Conservation (phyloP, 1,140 invertebrate species). For the Drosophila rufa region DNA sequence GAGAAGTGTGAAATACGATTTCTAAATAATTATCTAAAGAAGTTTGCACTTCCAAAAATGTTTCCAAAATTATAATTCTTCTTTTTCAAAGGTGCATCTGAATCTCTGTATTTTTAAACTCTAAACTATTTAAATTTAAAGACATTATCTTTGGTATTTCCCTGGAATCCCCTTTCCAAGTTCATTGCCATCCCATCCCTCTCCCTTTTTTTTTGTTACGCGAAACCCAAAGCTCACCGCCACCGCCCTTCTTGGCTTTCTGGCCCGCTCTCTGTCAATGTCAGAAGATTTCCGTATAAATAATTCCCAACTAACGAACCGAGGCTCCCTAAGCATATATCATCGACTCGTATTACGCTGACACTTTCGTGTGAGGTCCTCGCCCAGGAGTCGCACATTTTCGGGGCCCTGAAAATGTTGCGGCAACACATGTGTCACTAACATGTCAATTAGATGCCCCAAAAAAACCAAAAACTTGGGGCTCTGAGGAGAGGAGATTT, state of each 20-base stretch:
- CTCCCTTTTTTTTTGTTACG: constrained; percentile 15
- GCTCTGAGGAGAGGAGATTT: constrained; percentile 36
- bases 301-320: constrained; percentile 69
- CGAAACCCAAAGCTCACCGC: constrained; percentile 36
- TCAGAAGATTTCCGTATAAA: constrained; percentile 67
- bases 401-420: constrained; percentile 37
- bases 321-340: constrained; percentile 78
- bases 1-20: too few species aligned
- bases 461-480: constrained; percentile 32
- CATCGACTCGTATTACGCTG: constrained; percentile 77
- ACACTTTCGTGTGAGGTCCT: constrained; percentile 76
- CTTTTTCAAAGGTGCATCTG: too few species aligned
- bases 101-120: background rate
- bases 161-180: constrained; percentile 19
- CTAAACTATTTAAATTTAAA: background rate
- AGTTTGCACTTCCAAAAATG: background rate
- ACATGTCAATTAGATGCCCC: constrained; percentile 81
- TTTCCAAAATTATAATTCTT: background rate
- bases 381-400: constrained; percentile 58
- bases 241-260: constrained; percentile 2
- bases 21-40: background rate
- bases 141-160: background rate
- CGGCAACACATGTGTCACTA: constrained; percentile 80
- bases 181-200: constrained; percentile 40
- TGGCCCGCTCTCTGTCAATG: constrained; percentile 33